A percentile compares a stretch with the other conserved stretches of the same genome.
phyloP scores from a whole-genome alignment of 2,113 vertebrate species.

The Sinocyclocheilus anshuiensis region DNA sequence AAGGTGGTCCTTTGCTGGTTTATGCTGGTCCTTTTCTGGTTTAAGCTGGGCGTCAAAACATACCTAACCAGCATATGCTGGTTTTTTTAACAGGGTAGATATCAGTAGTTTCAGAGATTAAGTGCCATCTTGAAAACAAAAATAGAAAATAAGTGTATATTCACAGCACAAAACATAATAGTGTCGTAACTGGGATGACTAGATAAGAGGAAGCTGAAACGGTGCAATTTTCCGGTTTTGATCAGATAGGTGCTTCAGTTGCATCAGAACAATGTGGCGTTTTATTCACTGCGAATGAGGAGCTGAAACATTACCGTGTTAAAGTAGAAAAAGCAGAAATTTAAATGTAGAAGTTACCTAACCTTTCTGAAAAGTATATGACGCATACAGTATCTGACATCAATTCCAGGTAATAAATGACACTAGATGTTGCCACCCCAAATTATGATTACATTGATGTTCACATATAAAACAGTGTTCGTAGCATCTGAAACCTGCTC shows the following conservation, averaged over 20 bases:
- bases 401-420: not conserved
- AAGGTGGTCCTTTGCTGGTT: too few species aligned
- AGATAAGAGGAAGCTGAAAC: conserved; percentile 28
- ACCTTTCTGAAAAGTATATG: too few species aligned
- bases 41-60: too few species aligned
- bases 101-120: not conserved
- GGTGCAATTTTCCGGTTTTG: not conserved
- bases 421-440: not conserved
- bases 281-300: conserved; percentile 2
- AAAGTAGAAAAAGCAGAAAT: too few species aligned
- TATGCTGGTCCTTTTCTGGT: too few species aligned
- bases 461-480: not conserved
- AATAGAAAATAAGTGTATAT: not conserved
- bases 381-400: not conserved
- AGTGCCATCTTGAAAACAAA: not conserved
- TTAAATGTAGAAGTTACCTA: not conserved
- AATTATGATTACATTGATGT: not conserved
- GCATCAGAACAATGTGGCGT: not conserved
- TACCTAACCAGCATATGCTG: too few species aligned
- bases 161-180: not conserved
- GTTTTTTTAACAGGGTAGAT: too few species aligned
- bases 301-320: not conserved
- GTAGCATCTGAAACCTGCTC: not conserved
- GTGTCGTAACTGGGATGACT: not conserved
- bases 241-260: conserved; percentile 1